Evolutionary conservation across 2,888 invertebrate genomes (phyloP).

Genomic region (Mythimna ferrago): DNA sequence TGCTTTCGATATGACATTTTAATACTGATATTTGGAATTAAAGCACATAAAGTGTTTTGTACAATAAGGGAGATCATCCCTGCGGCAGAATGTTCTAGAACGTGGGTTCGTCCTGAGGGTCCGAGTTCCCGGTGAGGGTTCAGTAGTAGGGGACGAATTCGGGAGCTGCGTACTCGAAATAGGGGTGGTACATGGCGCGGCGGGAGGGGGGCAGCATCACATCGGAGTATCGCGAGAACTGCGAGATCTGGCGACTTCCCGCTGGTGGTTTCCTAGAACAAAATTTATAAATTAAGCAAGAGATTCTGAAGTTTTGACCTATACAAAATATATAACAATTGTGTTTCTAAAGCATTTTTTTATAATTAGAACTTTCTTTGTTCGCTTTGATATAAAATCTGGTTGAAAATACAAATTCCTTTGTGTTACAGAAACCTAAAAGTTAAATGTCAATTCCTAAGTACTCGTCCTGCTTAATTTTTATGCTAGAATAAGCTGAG

Average conservation of each 20-base stretch:
- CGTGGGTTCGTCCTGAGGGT: constrained; percentile 70
- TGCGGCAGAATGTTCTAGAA: constrained; percentile 65
- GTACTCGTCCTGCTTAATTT: constrained; percentile 5
- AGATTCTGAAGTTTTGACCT: constrained; percentile 4
- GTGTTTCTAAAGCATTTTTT: constrained; percentile 14
- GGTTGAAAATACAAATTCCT: constrained; percentile 10
- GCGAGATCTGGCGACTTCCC: constrained; percentile 85
- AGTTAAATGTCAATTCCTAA: constrained; percentile 25
- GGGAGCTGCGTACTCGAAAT: constrained; percentile 80
- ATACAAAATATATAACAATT: constrained; percentile 2
- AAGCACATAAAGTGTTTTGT: constrained; percentile 80
- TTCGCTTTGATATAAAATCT: constrained; percentile 21
- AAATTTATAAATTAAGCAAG: constrained; percentile 15
- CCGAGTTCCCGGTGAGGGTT: constrained; percentile 67
- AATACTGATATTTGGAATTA: constrained; percentile 77
- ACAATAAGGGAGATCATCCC: constrained; percentile 73
- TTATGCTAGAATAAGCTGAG: background rate
- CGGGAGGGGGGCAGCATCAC: constrained; percentile 84
- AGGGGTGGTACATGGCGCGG: constrained; percentile 82
- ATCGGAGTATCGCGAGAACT: constrained; percentile 89
- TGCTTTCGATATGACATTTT: constrained; percentile 86
- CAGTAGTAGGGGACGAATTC: constrained; percentile 84
- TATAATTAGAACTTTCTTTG: constrained; percentile 14
- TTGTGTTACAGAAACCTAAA: constrained; percentile 17
- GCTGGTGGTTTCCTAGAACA: constrained; percentile 82